Evolutionary conservation across 2,113 vertebrate genomes (phyloP).

Genomic region (Bostrychus sinensis): DNA sequence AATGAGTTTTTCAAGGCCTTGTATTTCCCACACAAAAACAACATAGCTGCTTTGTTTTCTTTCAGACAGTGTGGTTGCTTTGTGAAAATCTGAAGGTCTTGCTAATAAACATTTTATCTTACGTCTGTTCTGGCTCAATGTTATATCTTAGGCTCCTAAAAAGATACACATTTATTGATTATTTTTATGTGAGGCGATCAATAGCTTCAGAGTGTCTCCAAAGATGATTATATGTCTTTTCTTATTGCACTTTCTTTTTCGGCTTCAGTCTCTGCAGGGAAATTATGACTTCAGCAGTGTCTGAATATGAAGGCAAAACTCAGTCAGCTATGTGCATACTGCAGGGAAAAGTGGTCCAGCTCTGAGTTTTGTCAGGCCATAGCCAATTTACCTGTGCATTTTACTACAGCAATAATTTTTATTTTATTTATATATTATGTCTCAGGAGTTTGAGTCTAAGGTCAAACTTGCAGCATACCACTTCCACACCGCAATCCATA

Average conservation of each 20-base stretch:
- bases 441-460: no score
- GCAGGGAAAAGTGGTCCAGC: neutral
- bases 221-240: neutral
- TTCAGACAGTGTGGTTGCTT: slow-evolving; percentile 8
- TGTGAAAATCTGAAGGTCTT: slow-evolving; percentile 26
- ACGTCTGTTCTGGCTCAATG: neutral
- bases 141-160: slow-evolving; percentile 6
- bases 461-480: no score
- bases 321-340: neutral
- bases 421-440: no score
- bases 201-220: neutral
- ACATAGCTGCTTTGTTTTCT: neutral
- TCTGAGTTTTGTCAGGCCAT: no score
- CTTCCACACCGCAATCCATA: no score
- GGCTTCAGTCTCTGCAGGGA: neutral
- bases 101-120: slow-evolving; percentile 13
- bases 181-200: slow-evolving; percentile 6
- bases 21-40: slow-evolving; percentile 36
- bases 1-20: slow-evolving; percentile 43
- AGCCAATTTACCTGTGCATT: no score
- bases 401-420: no score
- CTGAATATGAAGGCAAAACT: neutral
- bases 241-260: neutral
- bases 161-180: slow-evolving; percentile 7
- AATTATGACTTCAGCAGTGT: slow-evolving; percentile 15